Evolutionary conservation across 2,113 vertebrate genomes (phyloP), one percentile per base, ranked within the genome.

Genomic region (Pluvianellus socialis): DNA sequence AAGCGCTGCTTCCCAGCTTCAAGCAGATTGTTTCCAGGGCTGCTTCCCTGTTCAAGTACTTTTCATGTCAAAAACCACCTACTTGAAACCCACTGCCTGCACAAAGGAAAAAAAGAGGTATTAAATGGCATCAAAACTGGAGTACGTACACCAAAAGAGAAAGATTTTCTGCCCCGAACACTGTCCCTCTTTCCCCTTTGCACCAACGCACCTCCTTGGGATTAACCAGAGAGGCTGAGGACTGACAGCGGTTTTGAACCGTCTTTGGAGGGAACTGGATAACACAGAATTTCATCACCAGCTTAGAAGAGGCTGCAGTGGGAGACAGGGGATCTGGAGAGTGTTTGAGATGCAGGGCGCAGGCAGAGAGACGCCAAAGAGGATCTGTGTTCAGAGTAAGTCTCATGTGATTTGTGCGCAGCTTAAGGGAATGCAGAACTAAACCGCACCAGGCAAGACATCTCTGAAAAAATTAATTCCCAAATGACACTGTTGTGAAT

Each of bases 321-420:
- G 59, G 75, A 70, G 47, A 10, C 4, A 3, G 33, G 47, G 72
- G 32, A 84, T 13, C 47, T 59, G 28, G 17, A 20, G 24, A 70
- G 20, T 1, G 6, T 40, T 61, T 47, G 10, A 28, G 20, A 24
- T 2, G 6, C 58, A 9, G 56, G 12, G 12, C 10, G 38, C 44
- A 28, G 42, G 38, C 45, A 73, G 33, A 11, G 14, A 35, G 35
- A 56, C 83, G 55, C 38, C 55, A 50, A 21, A 65, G 58, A 86
- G 49, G 49, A 62, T 32, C 50, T 8, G 0, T 0, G 14, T 6
- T 49, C 32, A 0, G 7, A 23, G 14, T 2, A 33, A 55, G 4
- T 8, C 49, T 62, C 63, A 15, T 3, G 32, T 13, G 47, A n/a
- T 32, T 8, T 9, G 42, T 1, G 12, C 59, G 28, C 28, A 45